These are phyloP conservation scores for Thamnaconus septentrionalis DNA, from an alignment of 2,113 vertebrate genomes.

Conservation along the genomic window DNA sequence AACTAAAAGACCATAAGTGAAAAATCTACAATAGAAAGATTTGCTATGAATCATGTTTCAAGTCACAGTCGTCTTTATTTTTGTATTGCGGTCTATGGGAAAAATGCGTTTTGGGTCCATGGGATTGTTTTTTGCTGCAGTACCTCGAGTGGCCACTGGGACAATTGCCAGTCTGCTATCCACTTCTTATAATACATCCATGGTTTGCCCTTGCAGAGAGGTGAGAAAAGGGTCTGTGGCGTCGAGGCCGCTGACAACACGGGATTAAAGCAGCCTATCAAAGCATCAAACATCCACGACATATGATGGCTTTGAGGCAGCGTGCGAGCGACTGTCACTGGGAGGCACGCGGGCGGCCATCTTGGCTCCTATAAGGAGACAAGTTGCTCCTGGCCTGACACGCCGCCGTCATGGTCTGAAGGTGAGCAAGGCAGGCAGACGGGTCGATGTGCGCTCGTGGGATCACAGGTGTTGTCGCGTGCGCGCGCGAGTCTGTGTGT, in stretches of 20 bases:
- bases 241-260: not conserved
- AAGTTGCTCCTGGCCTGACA: slow-evolving; percentile 38
- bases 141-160: too few relatives aligned
- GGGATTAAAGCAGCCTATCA: not conserved
- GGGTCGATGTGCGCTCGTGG: slow-evolving; percentile 38
- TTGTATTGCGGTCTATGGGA: too few relatives aligned
- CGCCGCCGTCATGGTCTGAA: slow-evolving; percentile 21
- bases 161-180: not conserved
- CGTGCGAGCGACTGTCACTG: slow-evolving; percentile 1
- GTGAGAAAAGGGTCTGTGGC: not conserved
- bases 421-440: slow-evolving; percentile 27
- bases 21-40: too few relatives aligned
- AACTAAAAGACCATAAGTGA: too few relatives aligned
- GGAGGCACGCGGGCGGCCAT: slow-evolving; percentile 29
- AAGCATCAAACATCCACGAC: not conserved
- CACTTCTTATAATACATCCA: too few relatives aligned
- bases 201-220: slow-evolving; percentile 5
- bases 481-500: slow-evolving; percentile 12
- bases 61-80: too few relatives aligned
- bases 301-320: slow-evolving; percentile 18
- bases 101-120: too few relatives aligned
- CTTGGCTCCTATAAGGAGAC: slow-evolving; percentile 19
- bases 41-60: too few relatives aligned
- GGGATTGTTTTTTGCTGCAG: too few relatives aligned
- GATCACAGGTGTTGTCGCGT: slow-evolving; percentile 39